Evolutionary conservation across 2,113 vertebrate genomes (phyloP).

Genomic region (Myocastor coypus): DNA sequence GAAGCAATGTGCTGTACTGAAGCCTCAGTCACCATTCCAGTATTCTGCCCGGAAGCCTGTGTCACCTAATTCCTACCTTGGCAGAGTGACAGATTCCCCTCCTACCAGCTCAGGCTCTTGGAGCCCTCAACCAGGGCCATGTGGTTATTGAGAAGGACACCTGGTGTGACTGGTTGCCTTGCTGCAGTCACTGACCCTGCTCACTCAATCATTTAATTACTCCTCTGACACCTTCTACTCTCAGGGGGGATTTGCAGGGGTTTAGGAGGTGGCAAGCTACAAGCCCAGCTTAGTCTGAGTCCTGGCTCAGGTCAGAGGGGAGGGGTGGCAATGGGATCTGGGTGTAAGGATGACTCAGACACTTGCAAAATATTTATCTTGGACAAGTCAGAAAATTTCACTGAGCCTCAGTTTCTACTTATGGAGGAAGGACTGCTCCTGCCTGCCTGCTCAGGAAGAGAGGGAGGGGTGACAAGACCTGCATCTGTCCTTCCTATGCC

Average conservation of each 20-base stretch:
- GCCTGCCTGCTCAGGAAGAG: background rate
- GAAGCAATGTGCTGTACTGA: background rate
- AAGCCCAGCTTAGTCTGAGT: slow-evolving; percentile 25
- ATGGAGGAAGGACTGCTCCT: background rate
- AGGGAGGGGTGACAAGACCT: background rate
- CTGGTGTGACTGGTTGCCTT: slow-evolving; percentile 65
- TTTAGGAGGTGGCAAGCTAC: slow-evolving; percentile 52
- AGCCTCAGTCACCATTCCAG: background rate
- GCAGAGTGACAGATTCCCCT: background rate
- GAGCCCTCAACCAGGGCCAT: slow-evolving; percentile 16
- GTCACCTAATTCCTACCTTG: background rate
- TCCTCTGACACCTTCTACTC: slow-evolving; percentile 72
- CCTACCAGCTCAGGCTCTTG: background rate
- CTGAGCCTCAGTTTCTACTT: background rate
- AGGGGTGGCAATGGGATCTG: background rate
- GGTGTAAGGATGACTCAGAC: background rate
- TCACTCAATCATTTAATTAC: slow-evolving; percentile 79
- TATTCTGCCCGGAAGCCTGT: background rate
- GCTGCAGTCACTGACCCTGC: slow-evolving; percentile 46
- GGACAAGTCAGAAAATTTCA: background rate
- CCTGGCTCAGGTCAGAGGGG: background rate
- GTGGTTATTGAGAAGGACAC: slow-evolving; percentile 76
- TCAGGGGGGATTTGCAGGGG: slow-evolving; percentile 62
- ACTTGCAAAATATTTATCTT: slow-evolving; percentile 21
- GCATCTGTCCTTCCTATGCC: background rate